Conservation (phyloP, 2,888 invertebrate genomes). For the Xestia xanthographa region DNA sequence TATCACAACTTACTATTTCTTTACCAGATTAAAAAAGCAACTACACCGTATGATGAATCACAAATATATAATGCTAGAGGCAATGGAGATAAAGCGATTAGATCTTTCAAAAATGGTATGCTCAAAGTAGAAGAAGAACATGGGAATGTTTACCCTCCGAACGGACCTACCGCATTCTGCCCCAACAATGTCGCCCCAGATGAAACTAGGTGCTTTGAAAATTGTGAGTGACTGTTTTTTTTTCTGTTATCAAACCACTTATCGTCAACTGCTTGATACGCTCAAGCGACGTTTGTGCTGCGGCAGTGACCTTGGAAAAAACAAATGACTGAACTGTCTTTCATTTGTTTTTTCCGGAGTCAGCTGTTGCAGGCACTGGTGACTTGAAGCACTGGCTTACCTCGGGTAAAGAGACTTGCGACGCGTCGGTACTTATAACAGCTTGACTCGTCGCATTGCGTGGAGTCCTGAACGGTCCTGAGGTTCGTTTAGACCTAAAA, state of each 20-base stretch:
- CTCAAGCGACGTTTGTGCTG: background rate
- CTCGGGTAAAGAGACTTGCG: background rate
- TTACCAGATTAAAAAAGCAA: constrained; percentile 41
- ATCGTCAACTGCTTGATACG: background rate
- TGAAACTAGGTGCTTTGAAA: constrained; percentile 46
- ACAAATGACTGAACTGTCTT: no score
- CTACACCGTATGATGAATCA: constrained; percentile 61
- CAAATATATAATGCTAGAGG: constrained; percentile 54
- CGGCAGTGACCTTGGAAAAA: no score
- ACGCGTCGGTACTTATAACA: background rate
- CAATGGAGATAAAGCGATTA: constrained; percentile 14
- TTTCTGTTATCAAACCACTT: background rate
- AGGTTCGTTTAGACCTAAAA: no score
- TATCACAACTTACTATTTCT: background rate
- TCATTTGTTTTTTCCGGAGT: no score
- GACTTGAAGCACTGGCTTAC: no score
- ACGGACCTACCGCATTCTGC: constrained; percentile 28
- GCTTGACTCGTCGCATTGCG: background rate
- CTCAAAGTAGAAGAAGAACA: constrained; percentile 40
- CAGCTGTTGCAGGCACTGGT: no score
- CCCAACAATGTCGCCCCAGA: constrained; percentile 15
- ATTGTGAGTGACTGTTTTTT: constrained; percentile 29
- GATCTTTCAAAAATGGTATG: constrained; percentile 32
- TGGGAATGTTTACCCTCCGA: constrained; percentile 49
- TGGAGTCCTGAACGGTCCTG: no score